Conservation (phyloP, 2,888 invertebrate species). For the Rhynchonema sp. region DNA sequence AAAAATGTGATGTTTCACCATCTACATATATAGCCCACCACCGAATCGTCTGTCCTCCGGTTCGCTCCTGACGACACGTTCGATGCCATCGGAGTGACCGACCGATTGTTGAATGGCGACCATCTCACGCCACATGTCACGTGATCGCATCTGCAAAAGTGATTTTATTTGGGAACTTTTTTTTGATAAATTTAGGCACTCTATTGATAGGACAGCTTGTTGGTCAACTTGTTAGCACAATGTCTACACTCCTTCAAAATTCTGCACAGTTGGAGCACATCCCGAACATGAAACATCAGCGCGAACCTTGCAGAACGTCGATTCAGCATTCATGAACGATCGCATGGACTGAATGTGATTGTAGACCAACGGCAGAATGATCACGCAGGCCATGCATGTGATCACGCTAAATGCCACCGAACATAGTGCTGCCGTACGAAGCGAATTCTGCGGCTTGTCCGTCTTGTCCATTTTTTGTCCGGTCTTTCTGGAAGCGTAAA, state of each 20-base stretch:
- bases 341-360: slow-evolving; percentile 25
- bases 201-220: not conserved
- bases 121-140: slow-evolving; percentile 28
- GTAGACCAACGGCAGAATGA: slow-evolving; percentile 25
- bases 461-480: too few relatives aligned
- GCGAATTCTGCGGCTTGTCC: not conserved
- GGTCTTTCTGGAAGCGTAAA: too few relatives aligned
- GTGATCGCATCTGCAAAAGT: slow-evolving; percentile 17
- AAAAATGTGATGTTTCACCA: too few relatives aligned
- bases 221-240: not conserved
- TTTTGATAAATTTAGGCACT: not conserved
- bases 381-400: slow-evolving; percentile 8
- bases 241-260: too few relatives aligned
- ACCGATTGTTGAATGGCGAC: slow-evolving; percentile 21
- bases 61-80: not conserved
- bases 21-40: too few relatives aligned
- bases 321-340: slow-evolving; percentile 26
- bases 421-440: slow-evolving; percentile 3
- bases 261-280: too few relatives aligned
- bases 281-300: not conserved
- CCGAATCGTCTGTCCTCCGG: slow-evolving; percentile 2
- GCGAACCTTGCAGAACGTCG: slow-evolving; percentile 25
- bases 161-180: not conserved
- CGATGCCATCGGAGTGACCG: slow-evolving; percentile 7
- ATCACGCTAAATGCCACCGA: slow-evolving; percentile 3